Evolutionary conservation across 37 sponge, comb jelly and placozoan species (phyloP).

Genomic region (Bolinopsis microptera): DNA sequence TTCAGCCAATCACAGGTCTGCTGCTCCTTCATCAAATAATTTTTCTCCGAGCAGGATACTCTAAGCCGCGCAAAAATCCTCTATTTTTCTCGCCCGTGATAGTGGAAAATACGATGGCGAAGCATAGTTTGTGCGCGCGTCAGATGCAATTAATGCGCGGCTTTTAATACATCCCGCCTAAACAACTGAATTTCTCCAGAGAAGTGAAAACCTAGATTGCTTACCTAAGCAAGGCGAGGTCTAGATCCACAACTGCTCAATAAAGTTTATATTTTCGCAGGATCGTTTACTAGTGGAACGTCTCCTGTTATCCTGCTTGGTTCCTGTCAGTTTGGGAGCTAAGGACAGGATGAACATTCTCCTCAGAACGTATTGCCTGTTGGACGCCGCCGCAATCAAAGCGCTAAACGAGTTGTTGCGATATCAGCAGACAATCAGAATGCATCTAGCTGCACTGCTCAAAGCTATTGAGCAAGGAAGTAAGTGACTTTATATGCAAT

Average conservation of each 20-base stretch:
- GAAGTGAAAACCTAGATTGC: no score
- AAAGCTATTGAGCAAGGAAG: slow-evolving; percentile 62
- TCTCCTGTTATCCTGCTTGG: slow-evolving; percentile 73
- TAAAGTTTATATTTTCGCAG: no score
- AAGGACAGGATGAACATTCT: slow-evolving; percentile 77
- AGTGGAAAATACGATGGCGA: slow-evolving; percentile 18
- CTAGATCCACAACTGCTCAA: no score
- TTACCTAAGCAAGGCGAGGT: no score
- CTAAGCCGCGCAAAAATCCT: slow-evolving; percentile 1
- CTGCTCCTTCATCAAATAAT: slow-evolving; percentile 50
- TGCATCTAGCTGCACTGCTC: slow-evolving; percentile 61
- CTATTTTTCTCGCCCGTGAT: neutral
- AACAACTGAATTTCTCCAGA: no score
- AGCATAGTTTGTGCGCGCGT: slow-evolving; percentile 32
- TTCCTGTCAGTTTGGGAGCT: slow-evolving; percentile 71
- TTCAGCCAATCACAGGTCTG: slow-evolving; percentile 1
- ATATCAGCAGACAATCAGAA: slow-evolving; percentile 63
- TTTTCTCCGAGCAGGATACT: neutral
- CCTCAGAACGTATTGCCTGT: slow-evolving; percentile 68
- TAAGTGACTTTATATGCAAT: no score
- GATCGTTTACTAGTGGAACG: slow-evolving; percentile 72
- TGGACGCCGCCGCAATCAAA: slow-evolving; percentile 75
- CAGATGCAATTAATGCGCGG: slow-evolving; percentile 9
- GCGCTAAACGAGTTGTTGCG: slow-evolving; percentile 44
- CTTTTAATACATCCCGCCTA: neutral